Percentiles rank a stretch among this genome's conserved stretches.
Evolutionary conservation across 2,797 vertebrate species (phyloP).

Genomic region (Leptoclinus maculatus): DNA sequence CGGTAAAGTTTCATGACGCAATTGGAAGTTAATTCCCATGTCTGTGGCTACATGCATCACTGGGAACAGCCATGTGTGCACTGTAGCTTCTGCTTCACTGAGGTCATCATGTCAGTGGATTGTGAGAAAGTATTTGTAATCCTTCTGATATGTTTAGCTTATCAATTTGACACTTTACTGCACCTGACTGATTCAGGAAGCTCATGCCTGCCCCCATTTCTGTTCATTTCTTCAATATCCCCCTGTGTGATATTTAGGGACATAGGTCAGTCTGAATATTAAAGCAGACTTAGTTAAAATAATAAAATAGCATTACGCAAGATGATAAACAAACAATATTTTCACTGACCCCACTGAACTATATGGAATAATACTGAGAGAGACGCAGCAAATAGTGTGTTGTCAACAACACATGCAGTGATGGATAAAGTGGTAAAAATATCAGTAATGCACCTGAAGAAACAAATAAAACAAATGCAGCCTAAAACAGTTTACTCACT

Average conservation of each 20-base stretch:
- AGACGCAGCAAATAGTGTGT: neutral
- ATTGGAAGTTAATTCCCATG: constrained; percentile 22
- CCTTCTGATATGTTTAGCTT: neutral
- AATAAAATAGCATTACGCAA: neutral
- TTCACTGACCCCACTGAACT: neutral
- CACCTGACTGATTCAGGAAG: neutral
- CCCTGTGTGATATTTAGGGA: neutral
- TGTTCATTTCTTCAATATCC: neutral
- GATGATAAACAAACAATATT: neutral
- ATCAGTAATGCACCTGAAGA: neutral
- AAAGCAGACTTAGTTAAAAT: neutral
- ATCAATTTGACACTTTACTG: neutral
- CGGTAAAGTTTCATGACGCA: neutral
- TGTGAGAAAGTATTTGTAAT: neutral
- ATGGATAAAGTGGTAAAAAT: neutral
- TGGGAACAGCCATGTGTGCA: neutral
- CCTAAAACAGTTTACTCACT: neutral
- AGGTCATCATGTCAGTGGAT: neutral
- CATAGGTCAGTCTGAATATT: fast-evolving
- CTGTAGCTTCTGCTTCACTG: neutral
- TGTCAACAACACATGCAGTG: neutral
- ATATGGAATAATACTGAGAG: neutral
- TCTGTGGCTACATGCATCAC: neutral
- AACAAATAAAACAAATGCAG: neutral
- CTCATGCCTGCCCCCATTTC: neutral